Percentiles rank a stretch among this genome's conserved stretches.
phyloP scores from a whole-genome alignment of 2,113 vertebrate genomes.

The Ptilorrhoa leucosticta region DNA sequence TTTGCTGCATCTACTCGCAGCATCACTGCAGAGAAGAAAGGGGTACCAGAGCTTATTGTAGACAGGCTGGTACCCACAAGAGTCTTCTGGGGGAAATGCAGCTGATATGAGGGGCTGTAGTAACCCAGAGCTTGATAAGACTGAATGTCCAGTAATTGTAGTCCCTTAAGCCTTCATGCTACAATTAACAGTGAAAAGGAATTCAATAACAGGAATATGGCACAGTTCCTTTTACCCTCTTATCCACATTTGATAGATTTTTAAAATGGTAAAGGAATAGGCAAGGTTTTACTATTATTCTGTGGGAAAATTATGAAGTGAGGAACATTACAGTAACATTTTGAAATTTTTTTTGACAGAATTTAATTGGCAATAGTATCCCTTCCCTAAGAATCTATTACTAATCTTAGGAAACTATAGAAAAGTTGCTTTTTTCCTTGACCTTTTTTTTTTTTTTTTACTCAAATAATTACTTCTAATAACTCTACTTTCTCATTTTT shows the following conservation, averaged over 20 bases:
- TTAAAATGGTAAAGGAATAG: background rate
- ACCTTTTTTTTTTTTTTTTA: background rate
- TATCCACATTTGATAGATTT: background rate
- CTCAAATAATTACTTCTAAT: background rate
- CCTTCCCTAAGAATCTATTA: background rate
- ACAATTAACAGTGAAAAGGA: background rate
- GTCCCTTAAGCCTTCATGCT: background rate
- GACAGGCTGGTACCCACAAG: background rate
- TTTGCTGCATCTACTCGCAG: slow-evolving; percentile 4
- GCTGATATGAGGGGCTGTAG: background rate
- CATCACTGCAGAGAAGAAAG: background rate
- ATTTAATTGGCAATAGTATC: background rate
- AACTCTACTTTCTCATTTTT: background rate
- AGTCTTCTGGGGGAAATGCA: background rate
- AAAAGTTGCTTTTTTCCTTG: background rate
- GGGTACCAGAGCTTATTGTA: background rate
- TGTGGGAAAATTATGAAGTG: background rate
- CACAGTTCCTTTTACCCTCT: background rate
- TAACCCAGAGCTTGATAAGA: background rate
- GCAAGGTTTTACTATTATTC: background rate
- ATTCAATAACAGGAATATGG: background rate
- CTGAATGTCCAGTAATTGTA: background rate
- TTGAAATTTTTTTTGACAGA: background rate
- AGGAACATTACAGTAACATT: background rate
- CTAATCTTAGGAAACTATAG: background rate